phyloP scores from a whole-genome alignment of 2,797 vertebrate genomes.

The Molossus alvarezi region DNA sequence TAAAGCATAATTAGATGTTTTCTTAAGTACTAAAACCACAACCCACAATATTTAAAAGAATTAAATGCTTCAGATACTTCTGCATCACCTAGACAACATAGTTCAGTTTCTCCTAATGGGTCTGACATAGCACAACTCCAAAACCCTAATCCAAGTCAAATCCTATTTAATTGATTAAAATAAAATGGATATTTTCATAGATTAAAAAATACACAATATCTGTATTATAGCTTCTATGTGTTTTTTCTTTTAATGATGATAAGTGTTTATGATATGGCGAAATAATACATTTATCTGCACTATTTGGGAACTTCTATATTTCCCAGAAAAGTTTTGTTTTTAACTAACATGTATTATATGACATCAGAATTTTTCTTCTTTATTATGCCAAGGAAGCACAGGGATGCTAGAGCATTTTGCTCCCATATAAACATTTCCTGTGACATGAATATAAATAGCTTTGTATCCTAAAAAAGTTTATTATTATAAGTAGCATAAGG shows the following conservation, averaged over 20 bases:
- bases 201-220: slow-evolving; percentile 87
- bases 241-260: slow-evolving; percentile 86
- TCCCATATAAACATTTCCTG: slow-evolving; percentile 90
- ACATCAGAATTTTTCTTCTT: slow-evolving; percentile 85
- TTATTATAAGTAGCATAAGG: slow-evolving; percentile 90
- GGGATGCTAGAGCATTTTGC: slow-evolving; percentile 90
- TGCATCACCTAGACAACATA: slow-evolving; percentile 11
- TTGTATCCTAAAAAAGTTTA: slow-evolving; percentile 89
- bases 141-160: slow-evolving; percentile 83
- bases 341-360: slow-evolving; percentile 90
- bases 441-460: slow-evolving; percentile 91
- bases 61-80: slow-evolving; percentile 26
- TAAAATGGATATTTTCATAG: slow-evolving; percentile 87
- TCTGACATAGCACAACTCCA: neutral
- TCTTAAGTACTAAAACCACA: slow-evolving; percentile 7
- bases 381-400: slow-evolving; percentile 90
- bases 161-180: slow-evolving; percentile 89
- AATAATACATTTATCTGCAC: slow-evolving; percentile 77
- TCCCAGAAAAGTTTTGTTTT: slow-evolving; percentile 89
- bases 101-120: neutral
- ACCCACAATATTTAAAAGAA: slow-evolving; percentile 12
- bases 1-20: neutral
- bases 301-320: slow-evolving; percentile 82
- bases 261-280: slow-evolving; percentile 84
- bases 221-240: slow-evolving; percentile 84